Base-by-base conservation (phyloP, 2,797 vertebrate species). In the Aplochiton taeniatus region DNA sequence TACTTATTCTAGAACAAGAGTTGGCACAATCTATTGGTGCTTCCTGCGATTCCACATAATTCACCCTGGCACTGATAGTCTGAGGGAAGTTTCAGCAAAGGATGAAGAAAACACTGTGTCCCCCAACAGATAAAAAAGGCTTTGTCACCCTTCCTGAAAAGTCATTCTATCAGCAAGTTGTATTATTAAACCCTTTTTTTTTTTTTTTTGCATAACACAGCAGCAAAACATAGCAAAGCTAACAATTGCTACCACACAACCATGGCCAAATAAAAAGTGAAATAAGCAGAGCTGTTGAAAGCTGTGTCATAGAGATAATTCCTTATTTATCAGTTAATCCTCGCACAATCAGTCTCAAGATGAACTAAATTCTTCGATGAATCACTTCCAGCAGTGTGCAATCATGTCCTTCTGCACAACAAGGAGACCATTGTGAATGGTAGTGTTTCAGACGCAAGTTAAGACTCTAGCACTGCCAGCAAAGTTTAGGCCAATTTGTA, bases 301-400 rank as follows among this genome's bases (percentile, higher is more conserved):
- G 58, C 31, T 31, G 31, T 66, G 20, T 68, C 11, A 48, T 11
- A 61, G 57, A 8, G 18, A 42, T 46, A 60, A 75, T 63, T 66
- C 55, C 53, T 63, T 57, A 58, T 76, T 68, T 61, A 69, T 77
- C 53, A 71, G 69, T 73, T 66, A 63, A 18, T 0, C 57, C 62
- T 64, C 12, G 7, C 51, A 69, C 72, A 62, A 45, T 8, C 50
- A 61, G 74, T 77, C 73, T 75, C 50, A 59, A 63, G 60, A 7
- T n/a, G 61, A 70, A 84, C 79, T n/a, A 65, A 67, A 85, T 82
- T 46, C 66, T 0, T 19, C 62, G 77, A 85, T 83, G 66, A 82
- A 85, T 87, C 86, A 86, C 58, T 41, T 45, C 54, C 76, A 76
- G 73, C 49, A 51, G 65, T 61, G 11, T 61, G 59, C 62, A 62